Evolutionary conservation across 2,113 vertebrate species (phyloP).

Genomic region (Alosa alosa): DNA sequence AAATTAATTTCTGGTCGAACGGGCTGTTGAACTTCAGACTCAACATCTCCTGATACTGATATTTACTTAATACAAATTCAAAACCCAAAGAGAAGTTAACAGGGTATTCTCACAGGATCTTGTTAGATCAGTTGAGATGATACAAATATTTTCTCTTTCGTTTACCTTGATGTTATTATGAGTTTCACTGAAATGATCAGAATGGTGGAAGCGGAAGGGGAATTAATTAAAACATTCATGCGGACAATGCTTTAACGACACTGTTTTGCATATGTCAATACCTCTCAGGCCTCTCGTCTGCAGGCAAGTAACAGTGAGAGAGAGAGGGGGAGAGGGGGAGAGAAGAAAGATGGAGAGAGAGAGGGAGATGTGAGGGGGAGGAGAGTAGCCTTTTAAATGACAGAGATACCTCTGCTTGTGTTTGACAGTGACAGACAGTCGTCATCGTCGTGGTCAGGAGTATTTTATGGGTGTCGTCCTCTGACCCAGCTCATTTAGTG

Average conservation of each 20-base stretch:
- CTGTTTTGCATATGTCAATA: not conserved
- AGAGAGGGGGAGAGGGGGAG: not conserved
- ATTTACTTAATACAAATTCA: not conserved
- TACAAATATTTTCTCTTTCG: not conserved
- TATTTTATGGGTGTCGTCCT: constrained; percentile 21
- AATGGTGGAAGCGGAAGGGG: not conserved
- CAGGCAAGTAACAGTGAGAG: not conserved
- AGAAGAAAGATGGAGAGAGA: not conserved
- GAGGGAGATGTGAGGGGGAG: not conserved
- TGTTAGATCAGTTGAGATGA: not conserved
- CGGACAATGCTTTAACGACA: not conserved
- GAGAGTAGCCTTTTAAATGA: not conserved
- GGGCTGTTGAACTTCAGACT: constrained; percentile 43
- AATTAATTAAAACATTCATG: constrained; percentile 1
- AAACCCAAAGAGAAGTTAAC: not conserved
- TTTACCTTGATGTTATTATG: not conserved
- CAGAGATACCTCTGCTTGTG: not conserved
- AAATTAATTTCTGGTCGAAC: constrained; percentile 45
- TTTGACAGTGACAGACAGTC: constrained; percentile 20
- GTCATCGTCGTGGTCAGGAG: constrained; percentile 4
- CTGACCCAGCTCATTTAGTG: constrained; percentile 21
- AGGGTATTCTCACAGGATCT: not conserved
- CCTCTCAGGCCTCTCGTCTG: not conserved
- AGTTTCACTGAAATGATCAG: not conserved
- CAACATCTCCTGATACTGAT: constrained; percentile 10